Percentiles rank a stretch among this genome's conserved stretches.
Conservation (phyloP, 2,888 invertebrate genomes). For the Hoplodrina blanda region DNA sequence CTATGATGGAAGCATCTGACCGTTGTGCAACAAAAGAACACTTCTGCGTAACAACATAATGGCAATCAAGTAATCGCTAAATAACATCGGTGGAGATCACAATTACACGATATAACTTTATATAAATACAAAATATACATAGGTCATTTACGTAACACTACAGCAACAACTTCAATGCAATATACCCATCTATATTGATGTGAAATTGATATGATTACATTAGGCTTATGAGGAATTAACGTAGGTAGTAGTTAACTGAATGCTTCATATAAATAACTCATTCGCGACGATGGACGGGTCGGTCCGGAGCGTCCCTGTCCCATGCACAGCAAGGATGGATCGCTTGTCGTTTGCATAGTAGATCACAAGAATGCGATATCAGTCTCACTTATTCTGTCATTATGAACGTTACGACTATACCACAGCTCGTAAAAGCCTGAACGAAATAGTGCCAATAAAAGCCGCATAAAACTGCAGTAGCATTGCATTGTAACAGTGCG, state of each 20-base stretch:
- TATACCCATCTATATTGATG: constrained; percentile 87
- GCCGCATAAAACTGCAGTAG: constrained; percentile 69
- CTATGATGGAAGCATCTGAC: constrained; percentile 88
- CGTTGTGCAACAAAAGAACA: constrained; percentile 81
- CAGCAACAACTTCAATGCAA: constrained; percentile 88
- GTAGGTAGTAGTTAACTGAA: constrained; percentile 86
- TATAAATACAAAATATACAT: constrained; percentile 90
- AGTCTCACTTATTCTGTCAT: constrained; percentile 91
- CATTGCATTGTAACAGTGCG: constrained; percentile 41
- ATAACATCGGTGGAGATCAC: constrained; percentile 91
- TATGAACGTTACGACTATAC: constrained; percentile 85
- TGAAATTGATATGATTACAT: constrained; percentile 87
- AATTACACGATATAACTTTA: constrained; percentile 88
- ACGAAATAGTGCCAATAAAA: constrained; percentile 70
- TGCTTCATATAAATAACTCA: constrained; percentile 79
- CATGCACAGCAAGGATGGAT: constrained; percentile 62
- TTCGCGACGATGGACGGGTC: constrained; percentile 56
- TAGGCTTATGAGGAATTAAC: constrained; percentile 83
- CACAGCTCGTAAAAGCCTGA: constrained; percentile 80
- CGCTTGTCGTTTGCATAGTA: constrained; percentile 71
- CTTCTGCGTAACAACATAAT: constrained; percentile 87
- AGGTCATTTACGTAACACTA: constrained; percentile 86
- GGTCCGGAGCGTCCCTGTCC: constrained; percentile 58
- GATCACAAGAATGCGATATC: constrained; percentile 87
- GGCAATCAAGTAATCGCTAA: constrained; percentile 89